Evolutionary conservation across 2,113 vertebrate species (phyloP), one percentile per base, ranked within the genome.

Genomic region (Amblyopsis rosae): DNA sequence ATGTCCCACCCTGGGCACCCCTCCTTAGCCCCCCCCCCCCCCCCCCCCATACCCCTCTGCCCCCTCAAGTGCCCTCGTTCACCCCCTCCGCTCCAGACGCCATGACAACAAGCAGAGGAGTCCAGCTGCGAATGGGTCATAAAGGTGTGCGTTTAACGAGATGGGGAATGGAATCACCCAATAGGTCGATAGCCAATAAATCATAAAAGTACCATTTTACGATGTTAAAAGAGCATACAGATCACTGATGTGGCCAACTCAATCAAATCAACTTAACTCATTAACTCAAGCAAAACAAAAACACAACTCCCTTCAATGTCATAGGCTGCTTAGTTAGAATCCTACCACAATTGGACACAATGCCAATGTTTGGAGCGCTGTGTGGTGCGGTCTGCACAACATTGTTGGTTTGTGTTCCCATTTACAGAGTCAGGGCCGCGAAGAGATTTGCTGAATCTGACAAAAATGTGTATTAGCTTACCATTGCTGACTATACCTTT

Each of bases 1-100:
- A 56, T 58, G 84, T 86, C 76, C 81, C 74, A 84, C 71, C 76
- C 50, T 17, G 32, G 59, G 12, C 67, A 76, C 77, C 71, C 57
- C 60, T 46, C 46, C n/a, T 48, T 41, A 41, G 16, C n/a, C 16
- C n/a, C 15, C 16, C 0, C 54, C 54, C 9, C n/a, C 53, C 13
- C 6, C 6, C 5, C 53, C 8, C n/a, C 51, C 51, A 6, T 54
- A 11, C 53, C 13, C 53, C 12, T 70, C 76, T 64, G 56, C 67
- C 64, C 66, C 1, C 19, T 19, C 19, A 5, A n/a, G 0, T 82
- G 77, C 65, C 84, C 83, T 70, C 80, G 41, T 67, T 87, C 84
- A 83, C 77, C 84, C 62, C 68, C 6, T 41, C 35, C 35, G 35
- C 35, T 41, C 6, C 35, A 41, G 35, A 8, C 35, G 80, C 13